Conservation (phyloP, 2,113 vertebrate genomes). For the Setophaga kirtlandii region DNA sequence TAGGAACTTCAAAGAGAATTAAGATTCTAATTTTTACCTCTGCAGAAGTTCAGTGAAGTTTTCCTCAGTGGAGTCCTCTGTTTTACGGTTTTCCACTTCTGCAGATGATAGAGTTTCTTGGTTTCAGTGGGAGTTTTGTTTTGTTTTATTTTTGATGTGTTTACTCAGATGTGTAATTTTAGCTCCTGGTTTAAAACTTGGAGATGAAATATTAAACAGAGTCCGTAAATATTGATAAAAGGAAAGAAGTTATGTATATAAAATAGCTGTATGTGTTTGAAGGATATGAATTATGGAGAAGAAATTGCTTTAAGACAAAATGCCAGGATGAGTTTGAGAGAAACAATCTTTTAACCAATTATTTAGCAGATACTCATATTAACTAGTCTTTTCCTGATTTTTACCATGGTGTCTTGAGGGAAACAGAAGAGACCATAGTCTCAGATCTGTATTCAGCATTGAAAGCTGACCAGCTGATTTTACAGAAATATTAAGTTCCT, state of each 20-base stretch:
- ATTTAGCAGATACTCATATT: background rate
- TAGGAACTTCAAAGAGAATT: background rate
- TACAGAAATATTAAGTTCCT: background rate
- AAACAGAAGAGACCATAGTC: background rate
- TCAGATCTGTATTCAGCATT: background rate
- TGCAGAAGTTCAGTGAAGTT: background rate
- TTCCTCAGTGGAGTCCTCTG: background rate
- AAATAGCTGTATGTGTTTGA: background rate
- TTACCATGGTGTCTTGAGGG: background rate
- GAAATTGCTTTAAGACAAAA: background rate
- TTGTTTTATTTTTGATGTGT: background rate
- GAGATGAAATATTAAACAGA: background rate
- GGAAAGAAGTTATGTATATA: background rate
- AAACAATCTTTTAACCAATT: background rate
- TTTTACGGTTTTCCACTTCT: background rate
- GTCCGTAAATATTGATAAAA: background rate
- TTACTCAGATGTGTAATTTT: constrained; percentile 8
- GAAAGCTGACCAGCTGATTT: background rate
- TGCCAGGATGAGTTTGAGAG: background rate
- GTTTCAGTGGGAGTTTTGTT: background rate
- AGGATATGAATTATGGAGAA: background rate
- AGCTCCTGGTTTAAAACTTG: background rate
- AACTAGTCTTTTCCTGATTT: background rate
- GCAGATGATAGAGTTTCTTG: background rate
- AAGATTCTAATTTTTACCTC: background rate